These are phyloP conservation scores for Atta cephalotes DNA, from an alignment of 1,140 invertebrate genomes.

Conservation along the genomic window DNA sequence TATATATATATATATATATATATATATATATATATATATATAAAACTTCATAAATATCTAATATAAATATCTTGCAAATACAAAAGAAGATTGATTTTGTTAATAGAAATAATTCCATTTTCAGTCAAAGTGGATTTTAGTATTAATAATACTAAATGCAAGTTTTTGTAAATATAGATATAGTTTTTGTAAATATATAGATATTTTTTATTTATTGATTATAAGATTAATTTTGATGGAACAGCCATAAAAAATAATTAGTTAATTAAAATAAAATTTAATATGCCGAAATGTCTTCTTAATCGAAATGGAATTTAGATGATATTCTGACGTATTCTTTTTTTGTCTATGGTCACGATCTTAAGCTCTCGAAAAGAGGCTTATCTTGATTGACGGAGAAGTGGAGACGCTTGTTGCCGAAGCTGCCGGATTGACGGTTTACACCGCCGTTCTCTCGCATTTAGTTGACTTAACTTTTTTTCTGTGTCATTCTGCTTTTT, in stretches of 20 bases:
- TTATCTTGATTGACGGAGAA: constrained; percentile 74
- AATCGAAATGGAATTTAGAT: constrained; percentile 57
- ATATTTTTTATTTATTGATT: too few species aligned
- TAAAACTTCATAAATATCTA: background rate
- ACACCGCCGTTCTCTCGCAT: constrained; percentile 72
- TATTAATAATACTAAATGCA: too few species aligned
- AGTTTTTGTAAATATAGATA: too few species aligned
- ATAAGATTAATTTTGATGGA: background rate
- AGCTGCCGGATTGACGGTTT: constrained; percentile 71
- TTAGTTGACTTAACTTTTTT: constrained; percentile 63
- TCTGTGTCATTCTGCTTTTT: constrained; percentile 30
- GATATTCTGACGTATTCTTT: constrained; percentile 11
- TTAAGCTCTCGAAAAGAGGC: constrained; percentile 74
- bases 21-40: too few species aligned
- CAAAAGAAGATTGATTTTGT: too few species aligned
- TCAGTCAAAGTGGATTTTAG: too few species aligned
- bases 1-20: too few species aligned
- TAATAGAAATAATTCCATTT: too few species aligned
- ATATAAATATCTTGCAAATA: background rate
- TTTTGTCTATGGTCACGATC: constrained; percentile 58
- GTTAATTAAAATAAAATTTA: background rate
- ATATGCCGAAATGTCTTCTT: background rate
- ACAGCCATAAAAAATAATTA: background rate
- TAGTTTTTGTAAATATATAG: too few species aligned
- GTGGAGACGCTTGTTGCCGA: constrained; percentile 59